Percentiles rank a stretch among this genome's conserved stretches.
These are phyloP conservation scores for Xiphorhynchus elegans DNA, from an alignment of 2,113 vertebrate species.

Conservation along the genomic window DNA sequence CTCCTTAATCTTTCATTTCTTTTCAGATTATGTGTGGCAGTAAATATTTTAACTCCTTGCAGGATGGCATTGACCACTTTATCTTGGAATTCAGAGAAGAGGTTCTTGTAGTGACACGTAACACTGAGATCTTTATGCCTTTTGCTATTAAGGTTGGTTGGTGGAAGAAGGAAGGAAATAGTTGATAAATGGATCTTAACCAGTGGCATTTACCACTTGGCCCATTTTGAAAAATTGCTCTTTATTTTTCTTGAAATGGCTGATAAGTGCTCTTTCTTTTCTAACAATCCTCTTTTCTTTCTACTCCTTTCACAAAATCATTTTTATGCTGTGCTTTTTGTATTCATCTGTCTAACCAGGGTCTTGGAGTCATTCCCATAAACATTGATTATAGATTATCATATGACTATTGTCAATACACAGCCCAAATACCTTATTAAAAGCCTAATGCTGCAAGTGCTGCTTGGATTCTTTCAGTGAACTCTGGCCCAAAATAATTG, in stretches of 20 bases:
- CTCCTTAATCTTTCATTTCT: background rate
- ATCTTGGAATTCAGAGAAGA: background rate
- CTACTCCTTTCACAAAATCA: background rate
- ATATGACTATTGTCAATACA: background rate
- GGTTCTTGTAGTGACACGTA: background rate
- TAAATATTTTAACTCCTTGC: background rate
- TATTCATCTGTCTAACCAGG: background rate
- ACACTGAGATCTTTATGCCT: background rate
- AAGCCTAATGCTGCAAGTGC: background rate
- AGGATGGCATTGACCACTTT: background rate
- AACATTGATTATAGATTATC: background rate
- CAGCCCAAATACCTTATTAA: background rate
- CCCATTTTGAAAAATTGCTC: background rate
- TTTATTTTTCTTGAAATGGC: background rate
- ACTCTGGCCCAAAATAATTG: background rate
- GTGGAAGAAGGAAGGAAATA: background rate
- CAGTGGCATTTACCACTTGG: background rate
- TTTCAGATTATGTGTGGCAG: background rate
- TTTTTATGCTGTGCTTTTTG: background rate
- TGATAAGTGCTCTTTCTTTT: background rate
- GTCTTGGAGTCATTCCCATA: background rate
- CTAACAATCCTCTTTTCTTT: background rate
- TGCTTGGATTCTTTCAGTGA: background rate
- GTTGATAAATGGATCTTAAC: background rate
- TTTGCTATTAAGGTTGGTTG: background rate